phyloP scores from a whole-genome alignment of 1,140 invertebrate genomes.

The Anastrepha obliqua region DNA sequence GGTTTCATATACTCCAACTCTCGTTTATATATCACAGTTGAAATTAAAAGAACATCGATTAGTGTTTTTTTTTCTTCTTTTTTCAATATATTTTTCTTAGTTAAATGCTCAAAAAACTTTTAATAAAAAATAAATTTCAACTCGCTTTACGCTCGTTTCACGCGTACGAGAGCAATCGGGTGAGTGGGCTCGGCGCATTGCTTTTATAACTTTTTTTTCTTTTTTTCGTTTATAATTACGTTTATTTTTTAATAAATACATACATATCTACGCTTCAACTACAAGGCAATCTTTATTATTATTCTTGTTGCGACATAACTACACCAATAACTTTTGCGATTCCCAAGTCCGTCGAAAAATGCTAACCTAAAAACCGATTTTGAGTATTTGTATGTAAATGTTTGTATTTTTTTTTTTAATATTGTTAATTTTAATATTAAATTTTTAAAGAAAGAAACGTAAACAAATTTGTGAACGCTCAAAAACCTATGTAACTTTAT shows the following conservation, averaged over 20 bases:
- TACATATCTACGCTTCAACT: constrained; percentile 15
- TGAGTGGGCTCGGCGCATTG: constrained; percentile 26
- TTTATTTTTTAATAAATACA: not conserved
- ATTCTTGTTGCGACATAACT: constrained; percentile 22
- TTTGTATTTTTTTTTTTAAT: not conserved
- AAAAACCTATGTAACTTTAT: not conserved
- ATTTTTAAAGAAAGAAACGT: not conserved
- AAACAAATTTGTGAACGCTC: not conserved
- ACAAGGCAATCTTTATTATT: constrained; percentile 30
- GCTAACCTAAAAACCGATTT: not conserved
- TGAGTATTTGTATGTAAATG: not conserved
- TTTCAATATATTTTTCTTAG: not conserved
- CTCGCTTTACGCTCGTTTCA: not conserved
- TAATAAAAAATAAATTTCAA: constrained; percentile 14
- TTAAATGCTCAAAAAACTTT: not conserved
- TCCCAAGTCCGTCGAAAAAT: not conserved
- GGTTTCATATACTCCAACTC: constrained; percentile 48
- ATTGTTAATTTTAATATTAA: not conserved
- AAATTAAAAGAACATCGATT: constrained; percentile 54
- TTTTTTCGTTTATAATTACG: not conserved
- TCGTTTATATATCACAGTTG: constrained; percentile 55
- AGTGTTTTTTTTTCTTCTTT: not conserved
- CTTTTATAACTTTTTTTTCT: not conserved
- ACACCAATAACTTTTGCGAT: not conserved
- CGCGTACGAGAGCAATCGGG: not conserved